A percentile compares a stretch with the other conserved stretches of the same genome.
Evolutionary conservation across 2,888 invertebrate genomes (phyloP).

Genomic region (Leucoma salicis): DNA sequence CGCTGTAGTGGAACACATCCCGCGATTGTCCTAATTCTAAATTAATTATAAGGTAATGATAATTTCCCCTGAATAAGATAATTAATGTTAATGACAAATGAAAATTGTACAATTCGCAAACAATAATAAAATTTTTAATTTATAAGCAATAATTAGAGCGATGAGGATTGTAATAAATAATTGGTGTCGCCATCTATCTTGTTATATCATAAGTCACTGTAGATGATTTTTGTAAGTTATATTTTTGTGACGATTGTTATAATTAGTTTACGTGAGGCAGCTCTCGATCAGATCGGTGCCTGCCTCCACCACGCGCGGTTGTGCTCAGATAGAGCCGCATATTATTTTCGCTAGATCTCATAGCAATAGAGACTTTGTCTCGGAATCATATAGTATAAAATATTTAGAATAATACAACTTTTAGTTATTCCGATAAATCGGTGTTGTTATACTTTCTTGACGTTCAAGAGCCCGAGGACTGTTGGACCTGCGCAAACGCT

Average conservation of each 20-base stretch:
- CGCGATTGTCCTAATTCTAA: constrained; percentile 35
- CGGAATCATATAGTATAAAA: constrained; percentile 26
- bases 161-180: constrained; percentile 21
- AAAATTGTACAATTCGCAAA: constrained; percentile 39
- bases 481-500: constrained; percentile 25
- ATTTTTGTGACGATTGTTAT: constrained; percentile 37
- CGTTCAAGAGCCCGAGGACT: constrained; percentile 36
- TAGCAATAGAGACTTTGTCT: constrained; percentile 36
- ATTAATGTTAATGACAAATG: constrained; percentile 24
- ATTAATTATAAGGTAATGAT: constrained; percentile 35
- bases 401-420: constrained; percentile 32
- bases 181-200: constrained; percentile 32
- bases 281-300: constrained; percentile 21
- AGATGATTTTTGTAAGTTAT: constrained; percentile 36
- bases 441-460: constrained; percentile 33
- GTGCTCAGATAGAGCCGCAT: neutral
- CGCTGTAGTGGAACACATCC: constrained; percentile 23
- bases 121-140: constrained; percentile 35
- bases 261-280: constrained; percentile 19
- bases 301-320: neutral
- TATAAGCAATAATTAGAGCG: constrained; percentile 37
- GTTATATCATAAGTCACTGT: constrained; percentile 35
- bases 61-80: constrained; percentile 28
- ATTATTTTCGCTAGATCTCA: constrained; percentile 24
- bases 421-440: constrained; percentile 41